Conservation (phyloP, 2,797 vertebrate genomes). For the Platalea minor region DNA sequence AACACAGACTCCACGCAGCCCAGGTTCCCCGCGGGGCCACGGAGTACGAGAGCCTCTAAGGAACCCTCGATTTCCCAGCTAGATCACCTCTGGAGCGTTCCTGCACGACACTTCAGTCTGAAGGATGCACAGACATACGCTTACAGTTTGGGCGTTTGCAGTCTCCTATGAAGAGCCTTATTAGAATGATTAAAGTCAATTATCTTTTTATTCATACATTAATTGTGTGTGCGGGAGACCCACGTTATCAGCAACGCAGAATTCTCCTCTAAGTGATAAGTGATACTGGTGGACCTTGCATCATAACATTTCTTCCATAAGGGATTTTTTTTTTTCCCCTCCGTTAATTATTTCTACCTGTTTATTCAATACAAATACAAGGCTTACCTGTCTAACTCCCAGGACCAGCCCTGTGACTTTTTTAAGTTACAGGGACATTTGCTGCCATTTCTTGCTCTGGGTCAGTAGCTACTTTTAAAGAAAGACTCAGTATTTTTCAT, state of each 20-base stretch:
- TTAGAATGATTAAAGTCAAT: background rate
- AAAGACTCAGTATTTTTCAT: background rate
- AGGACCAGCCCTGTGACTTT: background rate
- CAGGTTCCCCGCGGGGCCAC: background rate
- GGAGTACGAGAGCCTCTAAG: background rate
- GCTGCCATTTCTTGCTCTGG: background rate
- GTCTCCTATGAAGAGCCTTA: background rate
- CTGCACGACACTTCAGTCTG: background rate
- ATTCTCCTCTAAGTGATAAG: background rate
- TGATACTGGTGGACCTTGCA: background rate
- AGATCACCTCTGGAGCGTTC: background rate
- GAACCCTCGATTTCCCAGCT: background rate
- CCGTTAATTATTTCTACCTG: background rate
- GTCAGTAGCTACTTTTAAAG: background rate
- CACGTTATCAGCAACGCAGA: background rate
- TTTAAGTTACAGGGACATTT: background rate
- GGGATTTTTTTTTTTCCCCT: fast-evolving
- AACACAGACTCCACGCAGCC: background rate
- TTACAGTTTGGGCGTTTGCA: background rate
- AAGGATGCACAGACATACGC: background rate
- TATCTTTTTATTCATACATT: background rate
- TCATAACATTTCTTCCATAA: background rate
- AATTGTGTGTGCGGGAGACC: background rate
- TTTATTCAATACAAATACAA: background rate
- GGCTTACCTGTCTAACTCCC: background rate